Conservation (phyloP, 2,888 invertebrate species). For the Catocala fraxini region DNA sequence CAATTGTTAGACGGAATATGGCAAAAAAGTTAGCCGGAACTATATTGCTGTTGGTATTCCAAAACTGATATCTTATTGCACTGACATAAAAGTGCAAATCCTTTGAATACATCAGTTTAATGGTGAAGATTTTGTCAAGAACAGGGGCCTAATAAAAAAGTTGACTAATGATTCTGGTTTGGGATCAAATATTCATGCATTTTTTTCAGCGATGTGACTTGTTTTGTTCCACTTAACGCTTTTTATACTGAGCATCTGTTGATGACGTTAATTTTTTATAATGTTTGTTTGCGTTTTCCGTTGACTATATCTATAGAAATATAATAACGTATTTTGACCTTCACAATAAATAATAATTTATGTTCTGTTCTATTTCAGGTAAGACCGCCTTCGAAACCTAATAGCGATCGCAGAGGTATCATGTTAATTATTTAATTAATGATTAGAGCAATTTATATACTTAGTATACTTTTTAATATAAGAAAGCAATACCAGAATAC, state of each 20-base stretch:
- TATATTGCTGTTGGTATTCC: conserved; percentile 15
- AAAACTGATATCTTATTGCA: conserved; percentile 30
- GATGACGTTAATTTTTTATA: conserved; percentile 73
- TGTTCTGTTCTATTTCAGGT: conserved; percentile 20
- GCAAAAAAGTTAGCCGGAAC: conserved; percentile 62
- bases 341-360: neutral
- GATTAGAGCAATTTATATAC: too few species aligned
- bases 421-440: neutral
- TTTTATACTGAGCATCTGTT: conserved; percentile 81
- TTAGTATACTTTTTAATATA: too few species aligned
- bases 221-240: conserved; percentile 86
- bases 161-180: conserved; percentile 87
- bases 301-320: conserved; percentile 35
- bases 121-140: conserved; percentile 17
- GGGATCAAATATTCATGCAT: conserved; percentile 85
- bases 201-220: conserved; percentile 71
- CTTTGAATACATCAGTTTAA: neutral
- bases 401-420: neutral
- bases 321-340: conserved; percentile 5
- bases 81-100: conserved; percentile 54
- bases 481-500: too few species aligned
- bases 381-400: neutral
- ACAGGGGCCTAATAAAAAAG: conserved; percentile 69
- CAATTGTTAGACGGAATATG: conserved; percentile 74
- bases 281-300: conserved; percentile 58